Evolutionary conservation across 2,113 vertebrate genomes (phyloP).

Genomic region (Leucosticte australis): DNA sequence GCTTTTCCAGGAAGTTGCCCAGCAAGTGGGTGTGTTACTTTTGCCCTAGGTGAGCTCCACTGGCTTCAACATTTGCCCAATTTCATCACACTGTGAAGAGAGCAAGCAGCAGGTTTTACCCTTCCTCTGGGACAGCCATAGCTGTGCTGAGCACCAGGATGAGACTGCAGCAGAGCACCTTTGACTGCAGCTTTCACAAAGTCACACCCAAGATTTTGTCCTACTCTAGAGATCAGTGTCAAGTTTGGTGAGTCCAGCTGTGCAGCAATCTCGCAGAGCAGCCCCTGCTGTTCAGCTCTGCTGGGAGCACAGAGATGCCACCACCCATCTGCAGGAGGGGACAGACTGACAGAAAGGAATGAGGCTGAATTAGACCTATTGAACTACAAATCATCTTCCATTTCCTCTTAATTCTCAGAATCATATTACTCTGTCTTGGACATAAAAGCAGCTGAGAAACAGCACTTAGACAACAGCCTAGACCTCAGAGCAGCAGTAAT

Average conservation of each 20-base stretch:
- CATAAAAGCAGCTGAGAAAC: neutral
- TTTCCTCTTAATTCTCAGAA: neutral
- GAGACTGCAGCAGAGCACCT: neutral
- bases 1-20: neutral
- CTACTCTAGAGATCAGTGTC: neutral
- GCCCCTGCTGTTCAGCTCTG: neutral
- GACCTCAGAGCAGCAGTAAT: slow-evolving; percentile 27
- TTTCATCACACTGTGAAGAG: neutral
- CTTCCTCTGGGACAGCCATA: neutral
- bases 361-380: neutral
- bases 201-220: neutral
- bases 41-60: neutral
- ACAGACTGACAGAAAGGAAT: neutral
- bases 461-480: slow-evolving; percentile 8
- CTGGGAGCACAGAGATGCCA: neutral
- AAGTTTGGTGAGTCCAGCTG: neutral
- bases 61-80: neutral
- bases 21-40: neutral
- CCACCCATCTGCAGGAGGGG: neutral
- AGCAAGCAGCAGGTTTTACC: neutral
- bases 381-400: neutral
- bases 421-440: neutral
- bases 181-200: neutral
- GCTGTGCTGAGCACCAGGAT: neutral
- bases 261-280: neutral